A percentile compares a stretch with the other conserved stretches of the same genome.
These are phyloP conservation scores for Caenorhabditis sp. DNA, from an alignment of 2,888 invertebrate genomes.

Conservation along the genomic window DNA sequence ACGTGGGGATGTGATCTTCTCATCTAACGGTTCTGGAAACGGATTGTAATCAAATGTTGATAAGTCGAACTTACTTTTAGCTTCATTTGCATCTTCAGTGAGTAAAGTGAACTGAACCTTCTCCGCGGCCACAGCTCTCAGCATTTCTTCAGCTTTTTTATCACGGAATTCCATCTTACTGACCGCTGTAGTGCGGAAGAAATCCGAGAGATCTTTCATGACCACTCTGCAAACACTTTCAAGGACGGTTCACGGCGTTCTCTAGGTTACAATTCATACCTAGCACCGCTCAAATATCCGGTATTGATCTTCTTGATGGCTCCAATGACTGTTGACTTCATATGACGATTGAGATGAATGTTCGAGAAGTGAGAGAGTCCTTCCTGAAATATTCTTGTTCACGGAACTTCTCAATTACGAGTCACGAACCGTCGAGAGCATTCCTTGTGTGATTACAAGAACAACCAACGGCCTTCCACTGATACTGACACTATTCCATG, in stretches of 20 bases:
- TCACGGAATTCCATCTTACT: constrained; percentile 90
- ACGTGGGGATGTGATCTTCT: constrained; percentile 55
- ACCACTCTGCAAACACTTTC: constrained; percentile 87
- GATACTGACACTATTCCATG: constrained; percentile 98
- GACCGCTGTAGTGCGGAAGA: constrained; percentile 96
- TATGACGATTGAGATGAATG: constrained; percentile 75
- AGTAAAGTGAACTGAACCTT: constrained; percentile 70
- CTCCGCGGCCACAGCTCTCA: constrained; percentile 61
- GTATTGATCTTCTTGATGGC: constrained; percentile 98
- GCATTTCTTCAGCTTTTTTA: constrained; percentile 68
- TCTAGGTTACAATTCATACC: constrained; percentile 83
- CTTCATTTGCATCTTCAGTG: constrained; percentile 62
- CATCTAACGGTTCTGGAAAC: constrained; percentile 34
- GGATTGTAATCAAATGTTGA: neutral
- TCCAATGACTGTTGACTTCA: constrained; percentile 88
- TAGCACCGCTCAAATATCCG: constrained; percentile 98
- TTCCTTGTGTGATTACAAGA: constrained; percentile 89
- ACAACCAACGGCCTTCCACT: constrained; percentile 96
- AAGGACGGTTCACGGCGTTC: neutral
- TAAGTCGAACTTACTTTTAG: constrained; percentile 48
- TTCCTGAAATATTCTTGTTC: constrained; percentile 59
- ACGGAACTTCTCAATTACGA: neutral
- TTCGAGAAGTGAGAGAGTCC: constrained; percentile 73
- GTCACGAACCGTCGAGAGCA: constrained; percentile 76
- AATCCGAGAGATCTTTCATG: constrained; percentile 94